Percentiles rank a stretch among this genome's conserved stretches.
Evolutionary conservation across 2,797 vertebrate species (phyloP).

Genomic region (Tenualosa thibaudeaui): DNA sequence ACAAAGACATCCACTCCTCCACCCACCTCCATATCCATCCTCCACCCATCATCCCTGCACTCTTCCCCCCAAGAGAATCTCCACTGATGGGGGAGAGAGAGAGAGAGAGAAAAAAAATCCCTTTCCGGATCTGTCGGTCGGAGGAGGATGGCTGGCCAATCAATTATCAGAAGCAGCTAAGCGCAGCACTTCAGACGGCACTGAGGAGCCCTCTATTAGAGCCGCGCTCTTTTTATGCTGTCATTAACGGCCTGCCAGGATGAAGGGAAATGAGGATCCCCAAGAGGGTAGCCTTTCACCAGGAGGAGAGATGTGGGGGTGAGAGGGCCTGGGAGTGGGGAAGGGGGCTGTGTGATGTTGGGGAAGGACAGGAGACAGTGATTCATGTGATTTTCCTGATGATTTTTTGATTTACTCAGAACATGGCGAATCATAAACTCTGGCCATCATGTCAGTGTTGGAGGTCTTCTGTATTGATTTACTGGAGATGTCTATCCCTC

Average conservation of each 20-base stretch:
- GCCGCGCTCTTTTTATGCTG: constrained; percentile 5
- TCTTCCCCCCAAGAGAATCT: background rate
- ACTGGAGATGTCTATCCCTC: background rate
- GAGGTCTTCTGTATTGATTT: constrained; percentile 4
- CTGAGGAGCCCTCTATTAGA: background rate
- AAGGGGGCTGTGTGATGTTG: background rate
- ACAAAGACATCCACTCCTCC: background rate
- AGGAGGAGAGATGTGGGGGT: background rate
- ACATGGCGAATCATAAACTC: constrained; percentile 33
- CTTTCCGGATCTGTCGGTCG: background rate
- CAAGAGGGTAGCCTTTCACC: background rate
- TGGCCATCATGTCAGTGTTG: constrained; percentile 33
- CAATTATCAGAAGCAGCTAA: constrained; percentile 22
- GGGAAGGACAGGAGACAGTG: background rate
- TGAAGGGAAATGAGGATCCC: background rate
- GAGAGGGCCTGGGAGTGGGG: background rate
- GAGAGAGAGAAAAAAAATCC: background rate
- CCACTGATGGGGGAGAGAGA: background rate
- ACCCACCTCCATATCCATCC: background rate
- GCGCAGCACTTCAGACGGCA: constrained; percentile 18
- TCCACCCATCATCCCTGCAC: background rate
- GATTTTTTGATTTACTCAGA: constrained; percentile 40
- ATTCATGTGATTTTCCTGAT: constrained; percentile 38
- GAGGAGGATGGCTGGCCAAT: background rate
- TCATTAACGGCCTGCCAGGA: constrained; percentile 9